phyloP scores from a whole-genome alignment of 2,113 vertebrate genomes.

The Equus quagga region DNA sequence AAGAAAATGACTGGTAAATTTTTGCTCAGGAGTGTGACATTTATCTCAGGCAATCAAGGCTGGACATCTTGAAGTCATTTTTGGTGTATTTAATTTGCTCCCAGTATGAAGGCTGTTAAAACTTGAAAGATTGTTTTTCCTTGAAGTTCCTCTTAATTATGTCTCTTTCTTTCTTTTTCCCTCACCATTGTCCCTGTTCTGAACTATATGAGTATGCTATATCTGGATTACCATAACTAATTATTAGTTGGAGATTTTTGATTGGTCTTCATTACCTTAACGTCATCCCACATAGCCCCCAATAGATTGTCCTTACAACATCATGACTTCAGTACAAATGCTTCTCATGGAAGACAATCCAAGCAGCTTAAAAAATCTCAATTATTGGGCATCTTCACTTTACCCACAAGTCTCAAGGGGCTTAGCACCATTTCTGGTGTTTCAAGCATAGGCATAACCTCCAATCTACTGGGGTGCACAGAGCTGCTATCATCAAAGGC shows the following conservation, averaged over 20 bases:
- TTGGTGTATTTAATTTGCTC: slow-evolving; percentile 25
- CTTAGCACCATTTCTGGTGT: not conserved
- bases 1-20: not conserved
- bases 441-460: not conserved
- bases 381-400: not conserved
- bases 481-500: not conserved
- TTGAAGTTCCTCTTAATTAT: not conserved
- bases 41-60: not conserved
- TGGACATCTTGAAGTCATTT: not conserved
- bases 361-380: not conserved
- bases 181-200: not conserved
- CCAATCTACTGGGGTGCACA: not conserved
- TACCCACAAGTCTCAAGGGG: not conserved
- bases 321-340: not conserved
- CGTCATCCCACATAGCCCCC: not conserved
- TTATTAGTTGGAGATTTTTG: not conserved
- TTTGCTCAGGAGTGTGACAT: not conserved
- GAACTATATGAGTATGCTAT: not conserved
- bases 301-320: not conserved
- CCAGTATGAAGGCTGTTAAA: not conserved
- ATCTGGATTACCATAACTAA: not conserved
- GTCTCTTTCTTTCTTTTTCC: not conserved
- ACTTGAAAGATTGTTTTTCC: not conserved
- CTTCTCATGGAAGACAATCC: not conserved
- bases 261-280: not conserved